Evolutionary conservation across 1,140 invertebrate genomes (phyloP).

Genomic region (Periplaneta americana): DNA sequence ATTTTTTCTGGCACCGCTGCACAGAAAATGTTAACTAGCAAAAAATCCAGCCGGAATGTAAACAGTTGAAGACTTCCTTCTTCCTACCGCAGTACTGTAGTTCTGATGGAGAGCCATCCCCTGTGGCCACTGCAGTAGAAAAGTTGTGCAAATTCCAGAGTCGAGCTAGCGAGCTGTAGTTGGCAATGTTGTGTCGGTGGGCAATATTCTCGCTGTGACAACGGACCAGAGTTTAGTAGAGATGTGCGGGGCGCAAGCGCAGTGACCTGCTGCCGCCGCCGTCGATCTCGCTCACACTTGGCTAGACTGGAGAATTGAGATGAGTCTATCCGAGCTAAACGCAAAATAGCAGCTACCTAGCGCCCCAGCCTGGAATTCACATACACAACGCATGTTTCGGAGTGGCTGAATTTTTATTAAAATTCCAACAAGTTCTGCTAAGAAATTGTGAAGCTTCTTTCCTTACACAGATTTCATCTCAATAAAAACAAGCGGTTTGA

Average conservation of each 20-base stretch:
- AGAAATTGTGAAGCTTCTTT: too few relatives aligned
- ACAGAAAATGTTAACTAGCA: too few relatives aligned
- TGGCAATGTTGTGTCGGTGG: not conserved
- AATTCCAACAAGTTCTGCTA: too few relatives aligned
- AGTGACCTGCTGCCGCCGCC: not conserved
- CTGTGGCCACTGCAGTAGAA: not conserved
- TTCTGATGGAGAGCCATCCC: not conserved
- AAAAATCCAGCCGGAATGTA: too few relatives aligned
- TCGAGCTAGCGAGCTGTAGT: too few relatives aligned
- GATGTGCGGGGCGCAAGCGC: not conserved
- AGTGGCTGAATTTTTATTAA: not conserved
- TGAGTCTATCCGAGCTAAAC: too few relatives aligned
- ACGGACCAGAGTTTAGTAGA: not conserved
- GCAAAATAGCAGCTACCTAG: not conserved
- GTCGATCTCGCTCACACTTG: not conserved
- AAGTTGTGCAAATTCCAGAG: not conserved
- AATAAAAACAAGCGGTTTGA: too few relatives aligned
- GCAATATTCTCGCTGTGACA: not conserved
- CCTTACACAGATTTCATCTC: too few relatives aligned
- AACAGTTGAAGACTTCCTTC: too few relatives aligned
- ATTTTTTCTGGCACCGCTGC: too few relatives aligned
- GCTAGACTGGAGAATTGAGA: too few relatives aligned
- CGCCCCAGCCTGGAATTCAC: not conserved
- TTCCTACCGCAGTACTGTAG: too few relatives aligned
- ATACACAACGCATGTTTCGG: not conserved